Base-by-base conservation (phyloP, 1,140 invertebrate genomes). In the Bombus confusus region DNA sequence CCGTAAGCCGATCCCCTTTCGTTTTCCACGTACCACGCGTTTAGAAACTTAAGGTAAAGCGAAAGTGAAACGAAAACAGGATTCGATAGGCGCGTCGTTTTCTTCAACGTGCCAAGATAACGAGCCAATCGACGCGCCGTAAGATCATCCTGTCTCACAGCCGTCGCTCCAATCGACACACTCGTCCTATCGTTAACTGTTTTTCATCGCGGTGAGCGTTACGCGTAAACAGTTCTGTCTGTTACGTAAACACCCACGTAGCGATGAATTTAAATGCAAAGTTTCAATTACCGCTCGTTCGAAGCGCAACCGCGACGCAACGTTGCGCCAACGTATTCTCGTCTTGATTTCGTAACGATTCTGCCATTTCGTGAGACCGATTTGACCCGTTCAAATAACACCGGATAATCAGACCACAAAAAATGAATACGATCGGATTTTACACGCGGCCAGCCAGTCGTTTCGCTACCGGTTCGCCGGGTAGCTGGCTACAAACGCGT, bases 401-500 rank as follows among this genome's bases (percentile, higher is more conserved):
- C 0, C 31, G n/a, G 28, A 47, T 66, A 82, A 75, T 66, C 80
- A 68, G 80, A 66, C 39, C 57, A 75, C 59, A 39, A n/a, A 52
- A 69, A 77, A 10, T 28, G 8, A 57, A 41, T 18, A 31, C 52
- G 73, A 77, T 83, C 43, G 12, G 72, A 83, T 57, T 83, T 52
- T 77, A 83, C 64, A 43, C 1, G 47, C 62, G 72, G 34, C 57
- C 31, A 76, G 15, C 71, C 52, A 39, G 66, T 28, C 64, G 75
- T 84, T 89, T 81, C 57, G 3, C 34, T 83, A 39, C 75, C 71
- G 25, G 62, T 57, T 78, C 73, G 66, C 37, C 57, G 31, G 12
- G 52, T 71, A 57, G 84, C 57, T 41, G n/a, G 25, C 25, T 43
- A 43, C 41, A 47, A n/a, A 41, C 68, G 52, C 31, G 25, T 57